These are phyloP conservation scores for Cactoblastis cactorum DNA, from an alignment of 2,888 invertebrate genomes.

Conservation along the genomic window DNA sequence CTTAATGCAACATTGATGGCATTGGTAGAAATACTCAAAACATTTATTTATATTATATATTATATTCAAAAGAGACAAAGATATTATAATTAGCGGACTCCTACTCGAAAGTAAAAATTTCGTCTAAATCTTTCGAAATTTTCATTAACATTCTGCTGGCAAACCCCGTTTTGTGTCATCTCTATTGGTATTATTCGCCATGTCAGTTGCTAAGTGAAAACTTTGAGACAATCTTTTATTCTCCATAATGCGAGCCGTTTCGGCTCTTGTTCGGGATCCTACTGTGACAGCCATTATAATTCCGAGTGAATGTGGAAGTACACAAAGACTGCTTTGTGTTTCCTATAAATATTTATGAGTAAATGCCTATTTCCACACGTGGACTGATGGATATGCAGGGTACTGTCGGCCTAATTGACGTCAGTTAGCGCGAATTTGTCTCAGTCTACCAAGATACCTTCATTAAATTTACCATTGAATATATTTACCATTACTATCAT, in stretches of 20 bases:
- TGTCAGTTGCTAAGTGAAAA: slow-evolving; percentile 70
- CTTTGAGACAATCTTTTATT: slow-evolving; percentile 66
- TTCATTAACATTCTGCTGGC: slow-evolving; percentile 46
- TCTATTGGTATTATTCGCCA: slow-evolving; percentile 56
- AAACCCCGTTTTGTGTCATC: slow-evolving; percentile 59
- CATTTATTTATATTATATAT: background rate
- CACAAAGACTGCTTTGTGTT: slow-evolving; percentile 71
- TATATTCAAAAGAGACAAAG: slow-evolving; percentile 7
- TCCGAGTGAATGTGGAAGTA: slow-evolving; percentile 71
- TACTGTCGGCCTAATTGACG: slow-evolving; percentile 66
- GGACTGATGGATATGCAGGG: slow-evolving; percentile 73
- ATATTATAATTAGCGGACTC: slow-evolving; percentile 16
- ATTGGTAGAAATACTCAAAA: background rate
- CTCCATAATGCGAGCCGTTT: slow-evolving; percentile 68
- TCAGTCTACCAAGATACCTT: slow-evolving; percentile 40
- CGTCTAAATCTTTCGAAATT: slow-evolving; percentile 28
- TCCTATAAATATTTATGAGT: slow-evolving; percentile 75
- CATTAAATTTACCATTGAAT: background rate
- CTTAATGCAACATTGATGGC: background rate
- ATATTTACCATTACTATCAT: background rate
- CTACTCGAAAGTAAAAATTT: slow-evolving; percentile 46
- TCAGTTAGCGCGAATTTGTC: slow-evolving; percentile 67
- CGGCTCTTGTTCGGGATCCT: slow-evolving; percentile 72
- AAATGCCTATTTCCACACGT: slow-evolving; percentile 71
- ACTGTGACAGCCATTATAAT: slow-evolving; percentile 76